Evolutionary conservation across 2,797 vertebrate genomes (phyloP).

Genomic region (Neopelma chrysocephalum): DNA sequence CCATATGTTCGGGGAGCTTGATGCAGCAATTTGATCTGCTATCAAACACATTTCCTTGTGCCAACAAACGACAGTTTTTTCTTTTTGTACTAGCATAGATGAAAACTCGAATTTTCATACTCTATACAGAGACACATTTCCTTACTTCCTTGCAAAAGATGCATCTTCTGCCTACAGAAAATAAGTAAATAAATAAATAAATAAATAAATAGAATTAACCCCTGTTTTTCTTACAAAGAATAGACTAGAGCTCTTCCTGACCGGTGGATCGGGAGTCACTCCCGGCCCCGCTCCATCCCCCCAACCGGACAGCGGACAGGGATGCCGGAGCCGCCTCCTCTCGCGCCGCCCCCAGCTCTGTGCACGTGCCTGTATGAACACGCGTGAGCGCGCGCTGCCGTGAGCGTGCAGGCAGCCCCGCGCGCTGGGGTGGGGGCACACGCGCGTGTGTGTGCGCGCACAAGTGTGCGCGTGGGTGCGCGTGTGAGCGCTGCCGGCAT

Average conservation of each 20-base stretch:
- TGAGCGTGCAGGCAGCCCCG: background rate
- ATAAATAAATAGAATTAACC: too few relatives aligned
- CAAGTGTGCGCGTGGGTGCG: background rate
- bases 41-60: too few relatives aligned
- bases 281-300: background rate
- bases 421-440: background rate
- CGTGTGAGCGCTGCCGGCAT: background rate
- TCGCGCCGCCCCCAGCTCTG: background rate
- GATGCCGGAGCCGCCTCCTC: background rate
- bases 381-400: background rate
- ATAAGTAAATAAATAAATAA: accelerated
- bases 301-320: background rate
- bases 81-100: accelerated
- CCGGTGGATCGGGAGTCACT: background rate
- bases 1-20: background rate
- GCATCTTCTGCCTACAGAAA: accelerated
- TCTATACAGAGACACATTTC: accelerated
- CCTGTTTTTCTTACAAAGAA: accelerated
- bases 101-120: background rate
- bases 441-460: background rate
- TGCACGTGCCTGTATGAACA: accelerated
- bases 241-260: accelerated
- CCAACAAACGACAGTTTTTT: background rate
- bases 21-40: background rate
- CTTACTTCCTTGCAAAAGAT: accelerated